phyloP scores from a whole-genome alignment of 2,888 invertebrate species.

The Tinea pellionella region DNA sequence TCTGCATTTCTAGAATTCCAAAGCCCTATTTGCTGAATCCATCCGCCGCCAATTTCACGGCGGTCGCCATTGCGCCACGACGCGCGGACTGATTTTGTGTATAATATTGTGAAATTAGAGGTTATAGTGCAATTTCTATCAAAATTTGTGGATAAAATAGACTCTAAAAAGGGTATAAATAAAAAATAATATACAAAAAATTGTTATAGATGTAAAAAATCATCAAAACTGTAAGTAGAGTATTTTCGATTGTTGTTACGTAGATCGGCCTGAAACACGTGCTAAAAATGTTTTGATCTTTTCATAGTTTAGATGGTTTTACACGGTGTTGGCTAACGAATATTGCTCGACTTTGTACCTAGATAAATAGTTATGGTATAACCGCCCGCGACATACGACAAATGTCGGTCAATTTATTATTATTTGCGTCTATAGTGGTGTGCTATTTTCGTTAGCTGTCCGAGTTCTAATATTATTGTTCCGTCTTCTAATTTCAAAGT shows the following conservation, averaged over 20 bases:
- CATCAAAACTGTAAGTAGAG: constrained; percentile 35
- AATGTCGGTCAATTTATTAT: constrained; percentile 30
- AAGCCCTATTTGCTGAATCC: constrained; percentile 10
- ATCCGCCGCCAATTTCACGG: constrained; percentile 17
- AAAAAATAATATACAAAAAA: background rate
- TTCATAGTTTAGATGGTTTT: constrained; percentile 32
- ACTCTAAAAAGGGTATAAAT: background rate
- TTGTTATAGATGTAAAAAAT: background rate
- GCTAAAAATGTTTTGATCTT: constrained; percentile 32
- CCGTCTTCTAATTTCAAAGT: constrained; percentile 28
- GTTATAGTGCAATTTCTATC: constrained; percentile 52
- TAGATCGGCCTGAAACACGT: constrained; percentile 39
- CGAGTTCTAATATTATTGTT: constrained; percentile 24
- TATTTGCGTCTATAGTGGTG: constrained; percentile 42
- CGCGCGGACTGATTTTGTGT: constrained; percentile 45
- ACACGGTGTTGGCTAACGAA: constrained; percentile 24
- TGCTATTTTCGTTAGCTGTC: constrained; percentile 43
- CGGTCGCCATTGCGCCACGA: constrained; percentile 65
- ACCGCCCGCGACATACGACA: background rate
- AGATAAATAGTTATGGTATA: constrained; percentile 15
- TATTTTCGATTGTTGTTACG: constrained; percentile 27
- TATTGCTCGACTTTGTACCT: constrained; percentile 31
- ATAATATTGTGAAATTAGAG: constrained; percentile 46
- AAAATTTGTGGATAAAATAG: constrained; percentile 38
- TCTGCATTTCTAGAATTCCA: background rate